Base-by-base conservation (phyloP, 2,797 vertebrate genomes). In the Platyrinchus mystaceus region DNA sequence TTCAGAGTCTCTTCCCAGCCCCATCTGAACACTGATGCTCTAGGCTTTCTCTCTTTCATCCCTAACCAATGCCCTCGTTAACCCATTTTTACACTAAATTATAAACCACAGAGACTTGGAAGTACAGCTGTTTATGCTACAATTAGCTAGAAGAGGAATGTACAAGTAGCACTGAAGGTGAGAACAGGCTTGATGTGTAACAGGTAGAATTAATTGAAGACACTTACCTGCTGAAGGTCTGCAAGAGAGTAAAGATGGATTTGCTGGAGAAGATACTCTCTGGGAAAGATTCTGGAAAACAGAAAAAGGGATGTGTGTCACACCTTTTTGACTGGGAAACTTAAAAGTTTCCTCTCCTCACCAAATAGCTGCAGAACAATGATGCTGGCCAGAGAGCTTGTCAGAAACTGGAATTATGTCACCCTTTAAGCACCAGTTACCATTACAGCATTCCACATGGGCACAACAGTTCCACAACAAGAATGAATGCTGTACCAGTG, bases 181-280 rank as follows among this genome's bases (percentile, higher is more conserved):
- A 90, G 43, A 81, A 80, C 6, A 63, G n/a, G 34, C 10, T 87
- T 53, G 16, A 28, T 4, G 10, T 23, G 47, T 44, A 71, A 85
- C 14, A 49, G 6, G 39, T 6, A 84, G 36, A 71, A 94, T 46
- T 70, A 82, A 32, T 6, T 10, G 7, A 89, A 83, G 36, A 37
- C 56, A 80, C 94, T 96, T 97, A 99, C 99, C 99, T 99, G 99
- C 87, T 99, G 99, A 84, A 99, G 98, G 95, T 99, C 99, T 39
- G 99, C 98, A 3, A 99, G 97, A 52, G 99, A 99, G 96, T 99
- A 99, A 58, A 99, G 98, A 96, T 99, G 99, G 89, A 99, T 99
- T 96, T 99, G 99, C 87, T 99, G 99, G 67, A 99, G 98, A 94
- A 99, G 98, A 95, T 99, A 99, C 95, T 99, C 99, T 95, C 99